Evolutionary conservation across 2,113 vertebrate species (phyloP).

Genomic region (Spermophilus dauricus): DNA sequence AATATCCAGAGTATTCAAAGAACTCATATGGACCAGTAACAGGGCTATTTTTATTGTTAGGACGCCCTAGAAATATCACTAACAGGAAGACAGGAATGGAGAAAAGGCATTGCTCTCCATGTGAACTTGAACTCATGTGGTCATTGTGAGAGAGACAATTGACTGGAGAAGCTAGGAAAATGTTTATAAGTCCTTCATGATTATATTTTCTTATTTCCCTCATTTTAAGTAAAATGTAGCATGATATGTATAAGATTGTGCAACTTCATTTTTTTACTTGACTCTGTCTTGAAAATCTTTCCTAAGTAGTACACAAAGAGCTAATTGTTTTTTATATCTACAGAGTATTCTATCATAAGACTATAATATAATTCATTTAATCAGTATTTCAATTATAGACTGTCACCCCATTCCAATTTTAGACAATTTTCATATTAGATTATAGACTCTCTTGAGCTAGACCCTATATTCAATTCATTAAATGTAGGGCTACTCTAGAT

Average conservation of each 20-base stretch:
- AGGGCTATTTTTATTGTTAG: neutral
- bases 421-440: constrained; percentile 11
- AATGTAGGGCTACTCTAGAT: neutral
- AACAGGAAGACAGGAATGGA: neutral
- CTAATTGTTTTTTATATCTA: constrained; percentile 38
- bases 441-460: neutral
- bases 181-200: neutral
- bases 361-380: neutral
- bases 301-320: neutral
- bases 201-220: neutral
- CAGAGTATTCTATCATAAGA: neutral
- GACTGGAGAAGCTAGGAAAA: neutral
- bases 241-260: neutral
- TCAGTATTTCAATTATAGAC: neutral
- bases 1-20: too few relatives aligned
- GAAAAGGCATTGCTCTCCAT: neutral
- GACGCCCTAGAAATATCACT: neutral
- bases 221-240: neutral
- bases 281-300: constrained; percentile 37
- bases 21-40: neutral
- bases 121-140: neutral
- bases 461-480: neutral
- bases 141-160: neutral
- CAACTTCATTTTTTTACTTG: constrained; percentile 1
- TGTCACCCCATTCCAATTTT: neutral